Base-by-base conservation (phyloP, 2,888 invertebrate genomes). In the Labia minor region DNA sequence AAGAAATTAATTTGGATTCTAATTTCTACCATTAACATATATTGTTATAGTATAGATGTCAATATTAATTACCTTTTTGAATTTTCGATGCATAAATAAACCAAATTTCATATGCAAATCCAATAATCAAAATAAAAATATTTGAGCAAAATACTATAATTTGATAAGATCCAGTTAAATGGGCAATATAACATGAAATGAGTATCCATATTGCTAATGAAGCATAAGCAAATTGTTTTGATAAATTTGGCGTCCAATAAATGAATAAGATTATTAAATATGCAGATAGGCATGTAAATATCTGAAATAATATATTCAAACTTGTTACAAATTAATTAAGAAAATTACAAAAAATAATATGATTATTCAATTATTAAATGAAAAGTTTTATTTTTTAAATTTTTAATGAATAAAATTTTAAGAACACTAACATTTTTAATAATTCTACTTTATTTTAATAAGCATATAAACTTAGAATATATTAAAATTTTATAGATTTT, bases 161-260 rank as follows among this genome's bases (percentile, higher is more conserved):
- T 77, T 90, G 86, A 61, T 90, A 83, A 0, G 86, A 82, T 0
- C 90, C 91, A 1, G 90, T 83, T 37, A 88, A 81, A 72, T 89
- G 87, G 63, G 92, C 87, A 11, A 89, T 73, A 74, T 87, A 91
- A 71, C 90, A 85, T 19, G 89, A 85, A 33, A 90, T 77, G 2
- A 89, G 80, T 14, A 90, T 78, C 94, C 94, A 95, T 19, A 90
- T 77, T 1, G 83, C 77, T 71, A 86, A 85, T 0, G 93, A 87
- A 10, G 85, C 83, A 65, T 86, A 81, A 61, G 87, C 84, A 74
- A 90, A 88, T 66, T 82, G 78, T 4, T 78, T 78, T 18, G 86
- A 85, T 69, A 87, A 86, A 69, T 85, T 81, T 1, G 87, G 86
- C 37, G 82, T 86, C 94, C 94, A 95, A 71, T 88, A 80, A 65